Evolutionary conservation across 2,113 vertebrate genomes (phyloP).

Genomic region (Urocolius indicus): DNA sequence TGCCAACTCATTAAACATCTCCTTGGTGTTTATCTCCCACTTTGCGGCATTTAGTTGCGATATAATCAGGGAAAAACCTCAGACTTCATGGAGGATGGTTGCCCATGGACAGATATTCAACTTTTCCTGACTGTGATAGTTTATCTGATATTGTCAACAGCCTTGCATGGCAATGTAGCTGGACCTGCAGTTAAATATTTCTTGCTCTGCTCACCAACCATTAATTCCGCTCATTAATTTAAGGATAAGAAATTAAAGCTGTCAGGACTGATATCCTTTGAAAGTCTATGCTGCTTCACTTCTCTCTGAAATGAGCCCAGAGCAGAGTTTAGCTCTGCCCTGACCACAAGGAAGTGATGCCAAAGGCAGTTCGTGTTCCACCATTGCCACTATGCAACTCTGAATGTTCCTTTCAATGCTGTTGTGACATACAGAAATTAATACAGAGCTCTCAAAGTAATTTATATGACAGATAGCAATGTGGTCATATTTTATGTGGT

Average conservation of each 20-base stretch:
- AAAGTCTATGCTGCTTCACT: not conserved
- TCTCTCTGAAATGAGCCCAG: not conserved
- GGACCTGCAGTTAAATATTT: not conserved
- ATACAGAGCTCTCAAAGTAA: not conserved
- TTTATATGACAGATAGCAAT: not conserved
- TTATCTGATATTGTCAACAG: not conserved
- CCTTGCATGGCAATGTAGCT: not conserved
- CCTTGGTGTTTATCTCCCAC: constrained; percentile 59
- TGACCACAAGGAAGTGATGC: accelerated
- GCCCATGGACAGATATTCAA: not conserved
- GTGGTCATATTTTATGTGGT: not conserved
- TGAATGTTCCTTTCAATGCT: not conserved
- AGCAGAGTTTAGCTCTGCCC: not conserved
- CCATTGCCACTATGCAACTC: accelerated
- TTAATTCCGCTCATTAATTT: not conserved
- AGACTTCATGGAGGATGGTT: not conserved
- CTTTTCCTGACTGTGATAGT: not conserved
- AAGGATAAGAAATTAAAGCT: not conserved
- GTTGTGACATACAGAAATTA: not conserved
- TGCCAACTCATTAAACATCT: constrained; percentile 61
- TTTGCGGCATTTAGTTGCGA: constrained; percentile 67
- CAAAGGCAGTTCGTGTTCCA: accelerated
- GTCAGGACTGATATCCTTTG: not conserved
- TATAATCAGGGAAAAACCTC: not conserved
- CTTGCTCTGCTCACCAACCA: not conserved